Evolutionary conservation across 2,113 vertebrate genomes (phyloP), one percentile per base, ranked within the genome.

Genomic region (Blennius ocellaris): DNA sequence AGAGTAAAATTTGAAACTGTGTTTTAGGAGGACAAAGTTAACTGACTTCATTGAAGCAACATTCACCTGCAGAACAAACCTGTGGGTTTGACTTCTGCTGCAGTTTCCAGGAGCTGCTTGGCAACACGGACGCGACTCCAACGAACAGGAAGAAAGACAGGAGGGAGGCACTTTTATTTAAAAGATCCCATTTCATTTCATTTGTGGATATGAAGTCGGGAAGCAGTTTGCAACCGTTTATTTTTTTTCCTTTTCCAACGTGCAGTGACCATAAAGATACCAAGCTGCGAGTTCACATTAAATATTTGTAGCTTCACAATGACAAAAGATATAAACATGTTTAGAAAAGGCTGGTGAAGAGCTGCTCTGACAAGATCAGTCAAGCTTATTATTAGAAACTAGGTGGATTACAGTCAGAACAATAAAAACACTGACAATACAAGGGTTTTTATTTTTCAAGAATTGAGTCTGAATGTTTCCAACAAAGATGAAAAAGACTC

Each of bases 141-240:
- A 30, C 21, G 2, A 45, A 4, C 3, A 52, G 11, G 14, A 8
- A 30, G 61, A 36, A 58, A 40, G 0, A 65, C n/a, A 52, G 0
- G 6, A 54, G 74, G 44, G 7, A 45, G 44, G 59, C 69, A 5
- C 47, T 64, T 41, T 65, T 76, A 79, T 73, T 90, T 82, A 85
- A 84, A 81, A 88, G 82, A 81, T 80, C 65, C 83, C 74, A 81
- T 94, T 93, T 93, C 74, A 81, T 94, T 93, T 93, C 91, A 92
- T 93, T 76, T 83, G 86, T 85, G 87, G 65, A 90, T 92, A 93
- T 66, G 85, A 90, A 90, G 72, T 90, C 52, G 76, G 85, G 86
- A 90, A 90, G 78, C 64, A 75, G 77, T 91, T 90, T 88, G 92
- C 85, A 90, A 82, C 90, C 81, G 80, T 90, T 73, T 85, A 69